These are phyloP conservation scores for Neoaliturus tenellus DNA, from an alignment of 2,888 invertebrate genomes.

Conservation along the genomic window DNA sequence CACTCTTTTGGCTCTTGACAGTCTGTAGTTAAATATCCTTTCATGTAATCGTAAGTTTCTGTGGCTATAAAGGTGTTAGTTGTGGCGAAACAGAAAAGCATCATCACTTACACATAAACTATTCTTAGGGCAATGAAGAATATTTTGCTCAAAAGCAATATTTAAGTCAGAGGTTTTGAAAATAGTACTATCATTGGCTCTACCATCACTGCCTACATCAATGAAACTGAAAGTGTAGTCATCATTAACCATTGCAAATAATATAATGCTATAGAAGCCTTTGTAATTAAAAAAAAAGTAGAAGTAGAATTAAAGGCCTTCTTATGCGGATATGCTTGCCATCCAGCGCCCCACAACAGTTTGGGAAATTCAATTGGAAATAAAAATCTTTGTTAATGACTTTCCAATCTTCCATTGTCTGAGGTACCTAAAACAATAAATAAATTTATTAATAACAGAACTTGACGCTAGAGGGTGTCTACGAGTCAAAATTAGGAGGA, in stretches of 20 bases:
- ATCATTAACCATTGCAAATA: slow-evolving; percentile 1
- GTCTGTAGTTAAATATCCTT: slow-evolving; percentile 63
- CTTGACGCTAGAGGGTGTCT: no score
- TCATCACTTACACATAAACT: slow-evolving; percentile 44
- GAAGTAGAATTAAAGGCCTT: slow-evolving; percentile 63
- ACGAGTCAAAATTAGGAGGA: no score
- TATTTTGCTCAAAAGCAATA: not conserved
- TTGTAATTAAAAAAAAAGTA: slow-evolving; percentile 66
- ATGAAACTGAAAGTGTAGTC: slow-evolving; percentile 3
- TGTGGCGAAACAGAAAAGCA: slow-evolving; percentile 61
- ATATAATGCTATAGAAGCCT: slow-evolving; percentile 45
- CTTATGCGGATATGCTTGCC: slow-evolving; percentile 66
- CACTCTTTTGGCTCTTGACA: slow-evolving; percentile 62
- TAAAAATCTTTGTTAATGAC: not conserved
- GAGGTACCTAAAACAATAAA: slow-evolving; percentile 17
- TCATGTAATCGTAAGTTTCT: not conserved
- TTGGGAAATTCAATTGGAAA: not conserved
- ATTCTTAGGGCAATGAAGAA: not conserved
- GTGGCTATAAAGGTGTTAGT: slow-evolving; percentile 61
- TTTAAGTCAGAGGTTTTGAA: not conserved
- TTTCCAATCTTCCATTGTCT: slow-evolving; percentile 3
- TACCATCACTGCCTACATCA: slow-evolving; percentile 43
- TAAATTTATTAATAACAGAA: not conserved
- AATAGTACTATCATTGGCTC: slow-evolving; percentile 60
- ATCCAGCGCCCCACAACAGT: slow-evolving; percentile 63